A percentile compares a stretch with the other conserved stretches of the same genome.
Conservation (phyloP, 1,140 invertebrate genomes). For the honey bee (Apis mellifera) region Amel_HAv3.1 CM009933.2:8914001-8914500, state of each 20-base stretch:
- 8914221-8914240: too few species aligned
- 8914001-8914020: background rate
- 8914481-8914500: background rate
- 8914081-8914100: background rate
- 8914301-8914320: background rate
- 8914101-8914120: background rate
- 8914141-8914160: background rate
- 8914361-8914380: background rate
- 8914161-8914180: too few species aligned
- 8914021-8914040: background rate
- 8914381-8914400: background rate
- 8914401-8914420: background rate
- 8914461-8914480: background rate
- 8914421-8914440: conserved; percentile 4
- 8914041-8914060: background rate
- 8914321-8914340: background rate
- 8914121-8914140: background rate
- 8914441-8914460: conserved; percentile 4
- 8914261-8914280: background rate
- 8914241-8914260: too few species aligned
- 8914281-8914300: background rate
- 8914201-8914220: too few species aligned
- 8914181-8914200: too few species aligned
- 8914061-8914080: background rate
- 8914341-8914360: conserved; percentile 20